These are phyloP conservation scores for Nautilus pompilius DNA, from an alignment of 1,140 invertebrate genomes.

Conservation along the genomic window DNA sequence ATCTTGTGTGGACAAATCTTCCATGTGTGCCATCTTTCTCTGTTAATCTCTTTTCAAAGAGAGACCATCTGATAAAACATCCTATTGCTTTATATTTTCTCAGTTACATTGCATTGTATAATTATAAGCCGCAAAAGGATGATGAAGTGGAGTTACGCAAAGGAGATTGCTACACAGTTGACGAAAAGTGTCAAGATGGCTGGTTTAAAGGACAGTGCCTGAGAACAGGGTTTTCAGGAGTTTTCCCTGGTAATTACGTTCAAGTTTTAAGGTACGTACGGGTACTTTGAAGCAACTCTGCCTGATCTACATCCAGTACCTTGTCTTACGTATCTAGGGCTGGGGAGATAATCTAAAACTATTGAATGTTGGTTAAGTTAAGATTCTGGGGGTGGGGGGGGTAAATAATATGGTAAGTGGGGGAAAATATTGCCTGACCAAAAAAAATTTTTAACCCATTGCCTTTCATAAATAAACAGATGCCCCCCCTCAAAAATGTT, in stretches of 20 bases:
- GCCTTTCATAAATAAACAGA: too few relatives aligned
- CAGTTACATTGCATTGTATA: constrained; percentile 51
- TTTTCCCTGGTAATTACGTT: constrained; percentile 55
- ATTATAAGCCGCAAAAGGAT: constrained; percentile 50
- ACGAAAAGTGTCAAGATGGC: constrained; percentile 52
- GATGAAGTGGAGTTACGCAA: constrained; percentile 51
- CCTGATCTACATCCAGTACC: too few relatives aligned
- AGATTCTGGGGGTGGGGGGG: too few relatives aligned
- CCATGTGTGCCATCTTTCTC: background rate
- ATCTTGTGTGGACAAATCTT: too few relatives aligned
- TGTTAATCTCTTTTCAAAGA: background rate
- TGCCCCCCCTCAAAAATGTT: too few relatives aligned
- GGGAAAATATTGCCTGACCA: too few relatives aligned
- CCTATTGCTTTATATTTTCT: constrained; percentile 6
- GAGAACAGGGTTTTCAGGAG: constrained; percentile 38
- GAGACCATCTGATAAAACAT: background rate
- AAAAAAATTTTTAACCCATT: too few relatives aligned
- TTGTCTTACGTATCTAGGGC: too few relatives aligned
- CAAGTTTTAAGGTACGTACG: constrained; percentile 64
- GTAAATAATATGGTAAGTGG: too few relatives aligned
- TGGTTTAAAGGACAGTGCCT: constrained; percentile 58
- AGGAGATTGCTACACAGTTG: constrained; percentile 50
- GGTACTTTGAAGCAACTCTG: too few relatives aligned
- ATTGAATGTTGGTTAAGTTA: too few relatives aligned
- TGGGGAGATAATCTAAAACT: too few relatives aligned